phyloP scores from a whole-genome alignment of 1,140 invertebrate species.

The Lepidostoma basale region DNA sequence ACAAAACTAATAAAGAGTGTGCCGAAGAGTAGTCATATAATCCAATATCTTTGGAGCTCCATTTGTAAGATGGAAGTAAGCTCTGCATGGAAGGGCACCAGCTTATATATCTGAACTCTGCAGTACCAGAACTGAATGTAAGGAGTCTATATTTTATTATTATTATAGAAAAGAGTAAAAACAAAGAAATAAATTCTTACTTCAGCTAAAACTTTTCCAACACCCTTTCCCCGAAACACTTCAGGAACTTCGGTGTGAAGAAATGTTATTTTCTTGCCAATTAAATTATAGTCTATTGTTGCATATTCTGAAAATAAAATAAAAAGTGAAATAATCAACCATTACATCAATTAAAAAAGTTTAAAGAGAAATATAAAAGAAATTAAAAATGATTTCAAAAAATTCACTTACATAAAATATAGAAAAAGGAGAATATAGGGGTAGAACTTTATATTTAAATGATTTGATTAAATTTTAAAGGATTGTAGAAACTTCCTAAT shows the following conservation, averaged over 20 bases:
- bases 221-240: conserved; percentile 23
- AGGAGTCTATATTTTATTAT: too few species aligned
- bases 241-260: conserved; percentile 28
- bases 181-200: background rate
- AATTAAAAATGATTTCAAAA: background rate
- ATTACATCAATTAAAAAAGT: background rate
- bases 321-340: background rate
- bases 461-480: too few species aligned
- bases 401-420: background rate
- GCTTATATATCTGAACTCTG: too few species aligned
- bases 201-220: conserved; percentile 26
- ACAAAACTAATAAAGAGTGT: too few species aligned
- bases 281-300: conserved; percentile 19
- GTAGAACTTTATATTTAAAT: background rate
- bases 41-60: too few species aligned
- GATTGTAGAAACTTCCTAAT: too few species aligned
- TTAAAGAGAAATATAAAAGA: background rate
- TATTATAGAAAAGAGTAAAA: too few species aligned
- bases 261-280: conserved; percentile 21
- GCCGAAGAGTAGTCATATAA: too few species aligned
- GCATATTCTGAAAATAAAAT: conserved; percentile 10
- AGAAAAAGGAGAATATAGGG: background rate
- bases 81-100: too few species aligned
- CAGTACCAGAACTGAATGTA: too few species aligned
- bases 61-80: too few species aligned